Percentiles rank a stretch among this genome's conserved stretches.
Conservation (phyloP, 2,888 invertebrate species). For the Homarus gammarus region DNA sequence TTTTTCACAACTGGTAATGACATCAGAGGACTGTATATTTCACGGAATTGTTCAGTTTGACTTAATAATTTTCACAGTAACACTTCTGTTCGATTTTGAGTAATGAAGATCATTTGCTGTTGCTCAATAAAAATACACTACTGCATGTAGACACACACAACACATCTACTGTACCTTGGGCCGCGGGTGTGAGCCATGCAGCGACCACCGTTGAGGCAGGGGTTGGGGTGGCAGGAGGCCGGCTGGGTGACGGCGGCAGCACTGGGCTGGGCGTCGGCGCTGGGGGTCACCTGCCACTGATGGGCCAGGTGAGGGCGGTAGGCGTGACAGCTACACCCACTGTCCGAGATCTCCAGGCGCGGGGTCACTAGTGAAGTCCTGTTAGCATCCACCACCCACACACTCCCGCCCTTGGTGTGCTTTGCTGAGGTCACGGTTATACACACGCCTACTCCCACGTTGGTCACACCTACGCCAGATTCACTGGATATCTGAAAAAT, state of each 20-base stretch:
- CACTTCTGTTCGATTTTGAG: too few species aligned
- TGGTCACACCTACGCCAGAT: conserved; percentile 13
- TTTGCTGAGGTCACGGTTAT: neutral
- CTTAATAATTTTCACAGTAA: too few species aligned
- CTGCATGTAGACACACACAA: too few species aligned
- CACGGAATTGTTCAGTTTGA: too few species aligned
- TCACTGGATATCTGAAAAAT: neutral
- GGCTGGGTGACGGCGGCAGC: conserved; percentile 39
- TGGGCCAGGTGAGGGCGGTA: neutral
- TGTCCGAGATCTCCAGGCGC: conserved; percentile 14
- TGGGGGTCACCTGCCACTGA: neutral
- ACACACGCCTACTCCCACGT: conserved; percentile 43
- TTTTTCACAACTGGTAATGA: too few species aligned
- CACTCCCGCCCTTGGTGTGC: neutral
- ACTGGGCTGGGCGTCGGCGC: conserved; percentile 19
- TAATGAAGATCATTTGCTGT: too few species aligned
- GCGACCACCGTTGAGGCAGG: conserved; percentile 55
- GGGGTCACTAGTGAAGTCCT: conserved; percentile 69
- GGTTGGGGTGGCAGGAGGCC: conserved; percentile 39
- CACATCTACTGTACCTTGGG: too few species aligned
- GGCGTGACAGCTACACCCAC: conserved; percentile 35
- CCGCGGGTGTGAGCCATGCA: conserved; percentile 24
- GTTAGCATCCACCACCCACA: conserved; percentile 72
- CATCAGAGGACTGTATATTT: too few species aligned
- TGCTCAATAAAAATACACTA: too few species aligned